phyloP scores from a whole-genome alignment of 2,113 vertebrate species.

The Neogobius melanostomus region DNA sequence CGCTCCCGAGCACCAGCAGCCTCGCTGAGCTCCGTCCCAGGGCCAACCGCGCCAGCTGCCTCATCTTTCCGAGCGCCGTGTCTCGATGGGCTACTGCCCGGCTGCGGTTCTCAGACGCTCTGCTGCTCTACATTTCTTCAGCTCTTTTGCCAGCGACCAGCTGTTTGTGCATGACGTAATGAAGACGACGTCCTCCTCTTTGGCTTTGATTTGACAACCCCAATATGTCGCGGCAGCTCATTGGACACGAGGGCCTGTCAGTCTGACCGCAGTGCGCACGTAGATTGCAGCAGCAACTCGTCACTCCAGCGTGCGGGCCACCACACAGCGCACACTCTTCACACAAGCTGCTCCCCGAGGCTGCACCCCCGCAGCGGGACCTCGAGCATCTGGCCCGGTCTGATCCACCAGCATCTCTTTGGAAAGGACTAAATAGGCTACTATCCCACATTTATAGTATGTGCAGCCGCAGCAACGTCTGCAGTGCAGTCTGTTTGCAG shows the following conservation, averaged over 20 bases:
- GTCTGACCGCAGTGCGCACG: slow-evolving; percentile 54
- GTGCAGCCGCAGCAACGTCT: slow-evolving; percentile 9
- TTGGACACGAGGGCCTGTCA: slow-evolving; percentile 66
- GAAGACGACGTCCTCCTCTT: slow-evolving; percentile 63
- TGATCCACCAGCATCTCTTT: background rate
- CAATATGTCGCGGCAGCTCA: slow-evolving; percentile 51
- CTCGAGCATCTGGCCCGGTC: background rate
- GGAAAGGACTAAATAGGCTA: background rate
- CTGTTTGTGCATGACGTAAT: slow-evolving; percentile 83
- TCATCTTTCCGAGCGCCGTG: slow-evolving; percentile 68
- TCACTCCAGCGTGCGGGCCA: slow-evolving; percentile 41
- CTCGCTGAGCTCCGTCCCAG: slow-evolving; percentile 64
- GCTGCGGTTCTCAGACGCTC: slow-evolving; percentile 71
- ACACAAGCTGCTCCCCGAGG: slow-evolving; percentile 12
- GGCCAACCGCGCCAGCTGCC: slow-evolving; percentile 68
- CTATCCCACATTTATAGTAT: background rate
- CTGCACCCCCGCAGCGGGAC: slow-evolving; percentile 14
- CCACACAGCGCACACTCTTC: slow-evolving; percentile 14
- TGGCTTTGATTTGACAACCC: slow-evolving; percentile 70
- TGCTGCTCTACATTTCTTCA: slow-evolving; percentile 81
- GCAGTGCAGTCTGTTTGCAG: slow-evolving; percentile 32
- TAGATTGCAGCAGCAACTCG: slow-evolving; percentile 62
- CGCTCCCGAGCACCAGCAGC: slow-evolving; percentile 76
- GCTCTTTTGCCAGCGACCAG: slow-evolving; percentile 76
- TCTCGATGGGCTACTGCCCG: slow-evolving; percentile 68